Conservation (phyloP, 2,888 invertebrate species). For the Petrolisthes manimaculis region DNA sequence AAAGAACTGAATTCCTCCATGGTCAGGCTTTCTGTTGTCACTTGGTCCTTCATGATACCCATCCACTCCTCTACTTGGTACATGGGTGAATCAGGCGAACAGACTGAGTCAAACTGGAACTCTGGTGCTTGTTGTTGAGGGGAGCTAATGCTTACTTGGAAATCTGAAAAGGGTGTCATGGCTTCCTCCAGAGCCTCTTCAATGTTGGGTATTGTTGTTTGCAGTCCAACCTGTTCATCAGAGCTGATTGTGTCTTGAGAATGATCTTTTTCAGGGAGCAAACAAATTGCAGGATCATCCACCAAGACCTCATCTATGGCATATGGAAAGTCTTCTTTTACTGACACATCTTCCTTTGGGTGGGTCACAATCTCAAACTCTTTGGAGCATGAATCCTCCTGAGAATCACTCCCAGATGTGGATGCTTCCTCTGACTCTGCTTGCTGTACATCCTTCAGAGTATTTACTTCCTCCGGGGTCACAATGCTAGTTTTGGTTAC, state of each 20-base stretch:
- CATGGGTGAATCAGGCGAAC: neutral
- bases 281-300: too few species aligned
- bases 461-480: slow-evolving; percentile 11
- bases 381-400: slow-evolving; percentile 19
- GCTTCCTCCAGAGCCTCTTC: slow-evolving; percentile 56
- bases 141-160: neutral
- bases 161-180: slow-evolving; percentile 32
- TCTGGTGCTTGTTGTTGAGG: neutral
- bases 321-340: neutral
- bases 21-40: slow-evolving; percentile 7
- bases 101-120: neutral
- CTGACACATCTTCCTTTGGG: slow-evolving; percentile 12
- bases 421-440: neutral
- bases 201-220: slow-evolving; percentile 42
- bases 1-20: slow-evolving; percentile 12
- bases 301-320: too few species aligned
- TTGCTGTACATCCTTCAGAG: slow-evolving; percentile 3
- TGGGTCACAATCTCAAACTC: slow-evolving; percentile 34
- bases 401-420: slow-evolving; percentile 6
- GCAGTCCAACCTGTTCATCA: slow-evolving; percentile 36
- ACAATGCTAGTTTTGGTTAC: too few species aligned
- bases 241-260: neutral
- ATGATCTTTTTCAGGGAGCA: neutral
- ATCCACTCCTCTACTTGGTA: slow-evolving; percentile 42
- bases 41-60: slow-evolving; percentile 11